Base-by-base conservation (phyloP, 2,113 vertebrate genomes). In the Mobula birostris region DNA sequence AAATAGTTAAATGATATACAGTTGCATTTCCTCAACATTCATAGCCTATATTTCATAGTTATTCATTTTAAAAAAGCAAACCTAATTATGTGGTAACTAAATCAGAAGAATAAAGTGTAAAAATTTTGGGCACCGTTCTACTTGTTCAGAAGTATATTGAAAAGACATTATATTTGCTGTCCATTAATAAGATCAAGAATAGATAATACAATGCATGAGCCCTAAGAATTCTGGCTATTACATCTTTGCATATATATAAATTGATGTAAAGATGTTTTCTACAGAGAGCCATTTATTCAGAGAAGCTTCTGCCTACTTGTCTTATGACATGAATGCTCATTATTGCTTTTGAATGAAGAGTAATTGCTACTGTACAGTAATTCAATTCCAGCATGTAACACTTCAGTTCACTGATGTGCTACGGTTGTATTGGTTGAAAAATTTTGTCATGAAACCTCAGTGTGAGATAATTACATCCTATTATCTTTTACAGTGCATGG, bases 321-420 rank as follows among this genome's bases (percentile, higher is more conserved):
- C 70, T 72, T 93, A 56, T 56, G 91, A 15, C 70, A 70, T 94
- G 94, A 96, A 96, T 96, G 97, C 96, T 97, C 96, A 96, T 97
- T 97, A 96, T 96, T 96, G 95, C 95, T 95, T 95, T 95, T 92
- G 96, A 95, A 96, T 95, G 96, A 96, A 96, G 97, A 98, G 97
- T 97, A 97, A 98, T 97, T 97, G 97, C 96, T 96, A 96, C 96
- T 97, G 97, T 98, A 97, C 97, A 97, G 97, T 97, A 97, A 98
- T 98, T 98, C 97, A 98, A 97, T 98, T 98, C 98, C 97, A 95
- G 96, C 94, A 95, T 95, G 95, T 97, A 96, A 96, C 95, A 96
- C 97, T 95, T 96, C 97, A 96, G 97, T 97, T 97, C 97, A 95
- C 97, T 94, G 96, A 94, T 94, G 83, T 95, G 96, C 95, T 97